Evolutionary conservation across 2,797 vertebrate genomes (phyloP).

Genomic region (Vespertilio murinus): DNA sequence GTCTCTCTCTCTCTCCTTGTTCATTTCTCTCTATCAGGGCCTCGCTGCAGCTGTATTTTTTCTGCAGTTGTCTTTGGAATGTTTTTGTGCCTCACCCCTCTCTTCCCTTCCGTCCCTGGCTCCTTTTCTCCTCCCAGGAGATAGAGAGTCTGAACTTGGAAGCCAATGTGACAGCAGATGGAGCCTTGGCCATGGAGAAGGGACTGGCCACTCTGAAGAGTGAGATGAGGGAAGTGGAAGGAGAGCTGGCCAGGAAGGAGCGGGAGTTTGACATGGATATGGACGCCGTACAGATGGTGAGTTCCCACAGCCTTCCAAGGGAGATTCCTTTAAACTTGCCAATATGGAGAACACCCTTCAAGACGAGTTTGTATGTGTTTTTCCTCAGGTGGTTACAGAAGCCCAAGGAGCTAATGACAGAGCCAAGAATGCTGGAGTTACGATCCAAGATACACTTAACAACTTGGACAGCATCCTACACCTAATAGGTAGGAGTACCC

Average conservation of each 20-base stretch:
- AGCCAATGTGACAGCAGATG: constrained; percentile 85
- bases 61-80: neutral
- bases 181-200: constrained; percentile 83
- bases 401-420: constrained; percentile 82
- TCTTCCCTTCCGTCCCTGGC: constrained; percentile 56
- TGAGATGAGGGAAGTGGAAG: constrained; percentile 72
- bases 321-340: neutral
- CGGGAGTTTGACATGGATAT: constrained; percentile 63
- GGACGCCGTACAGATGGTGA: constrained; percentile 77
- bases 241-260: constrained; percentile 73
- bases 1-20: neutral
- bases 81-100: constrained; percentile 48
- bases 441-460: constrained; percentile 82
- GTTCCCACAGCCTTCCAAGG: neutral
- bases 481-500: constrained; percentile 83
- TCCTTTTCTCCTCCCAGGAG: constrained; percentile 80
- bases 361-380: neutral
- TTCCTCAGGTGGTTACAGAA: constrained; percentile 83
- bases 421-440: constrained; percentile 80
- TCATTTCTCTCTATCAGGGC: neutral
- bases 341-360: neutral
- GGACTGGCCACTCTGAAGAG: constrained; percentile 79
- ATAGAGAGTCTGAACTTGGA: constrained; percentile 81
- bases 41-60: constrained; percentile 48
- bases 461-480: constrained; percentile 85